Conservation (phyloP, 2,797 vertebrate species). For the Poeciliopsis infans region DNA sequence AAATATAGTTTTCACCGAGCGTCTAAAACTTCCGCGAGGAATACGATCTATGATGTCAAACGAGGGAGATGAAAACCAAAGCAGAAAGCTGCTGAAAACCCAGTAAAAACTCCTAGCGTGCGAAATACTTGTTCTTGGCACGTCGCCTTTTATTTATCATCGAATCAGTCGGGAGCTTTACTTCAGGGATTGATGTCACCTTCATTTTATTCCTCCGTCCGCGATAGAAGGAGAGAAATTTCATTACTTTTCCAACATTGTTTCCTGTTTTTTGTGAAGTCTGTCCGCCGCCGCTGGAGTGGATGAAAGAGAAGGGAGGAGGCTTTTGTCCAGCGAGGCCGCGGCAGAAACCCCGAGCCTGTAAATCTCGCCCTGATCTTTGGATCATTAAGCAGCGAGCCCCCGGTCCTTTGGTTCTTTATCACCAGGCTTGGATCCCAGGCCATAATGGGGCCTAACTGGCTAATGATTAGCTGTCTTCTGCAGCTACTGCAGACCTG, state of each 20-base stretch:
- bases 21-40: slow-evolving; percentile 18
- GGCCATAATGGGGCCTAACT: slow-evolving; percentile 76
- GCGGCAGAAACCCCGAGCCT: slow-evolving; percentile 56
- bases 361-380: slow-evolving; percentile 77
- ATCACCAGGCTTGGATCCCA: slow-evolving; percentile 70
- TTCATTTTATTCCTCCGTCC: slow-evolving; percentile 46
- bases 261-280: slow-evolving; percentile 74
- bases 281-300: slow-evolving; percentile 45
- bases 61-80: slow-evolving; percentile 49
- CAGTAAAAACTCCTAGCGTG: slow-evolving; percentile 40
- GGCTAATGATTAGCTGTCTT: slow-evolving; percentile 80
- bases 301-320: slow-evolving; percentile 59
- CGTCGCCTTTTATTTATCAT: slow-evolving; percentile 66
- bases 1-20: slow-evolving; percentile 33
- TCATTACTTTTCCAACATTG: slow-evolving; percentile 61
- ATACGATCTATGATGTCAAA: slow-evolving; percentile 35
- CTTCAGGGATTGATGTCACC: slow-evolving; percentile 46
- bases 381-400: slow-evolving; percentile 78
- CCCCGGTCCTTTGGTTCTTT: slow-evolving; percentile 69
- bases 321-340: slow-evolving; percentile 63
- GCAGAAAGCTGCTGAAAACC: slow-evolving; percentile 32
- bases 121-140: slow-evolving; percentile 53
- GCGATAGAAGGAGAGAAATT: slow-evolving; percentile 45
- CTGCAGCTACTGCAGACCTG: slow-evolving; percentile 51
- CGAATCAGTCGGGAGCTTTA: slow-evolving; percentile 59